phyloP scores from a whole-genome alignment of 1,140 invertebrate genomes.

The Nephotettix cincticeps region DNA sequence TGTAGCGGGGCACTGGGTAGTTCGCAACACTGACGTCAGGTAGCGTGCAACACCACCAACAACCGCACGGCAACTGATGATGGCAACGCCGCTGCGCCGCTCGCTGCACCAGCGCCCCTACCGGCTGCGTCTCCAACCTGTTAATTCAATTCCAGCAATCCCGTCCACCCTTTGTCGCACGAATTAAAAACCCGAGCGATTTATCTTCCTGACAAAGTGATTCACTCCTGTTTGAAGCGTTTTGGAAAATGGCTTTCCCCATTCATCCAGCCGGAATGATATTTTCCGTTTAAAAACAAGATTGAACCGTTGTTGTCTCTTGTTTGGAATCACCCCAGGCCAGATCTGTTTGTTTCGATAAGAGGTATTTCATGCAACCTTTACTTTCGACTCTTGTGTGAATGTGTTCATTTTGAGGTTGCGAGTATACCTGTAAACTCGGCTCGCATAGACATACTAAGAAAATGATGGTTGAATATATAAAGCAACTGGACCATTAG shows the following conservation, averaged over 20 bases:
- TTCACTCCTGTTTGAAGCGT: slow-evolving; percentile 19
- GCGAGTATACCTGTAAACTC: too few species aligned
- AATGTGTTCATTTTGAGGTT: too few species aligned
- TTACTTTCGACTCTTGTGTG: too few species aligned
- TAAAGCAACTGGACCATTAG: too few species aligned
- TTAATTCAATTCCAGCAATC: slow-evolving; percentile 22
- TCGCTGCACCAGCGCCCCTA: not conserved
- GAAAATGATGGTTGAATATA: too few species aligned
- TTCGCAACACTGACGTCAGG: too few species aligned
- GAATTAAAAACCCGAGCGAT: slow-evolving; percentile 15
- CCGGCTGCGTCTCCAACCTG: not conserved
- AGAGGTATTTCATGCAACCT: not conserved
- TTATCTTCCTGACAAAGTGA: slow-evolving; percentile 20
- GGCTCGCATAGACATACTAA: too few species aligned
- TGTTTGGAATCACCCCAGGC: not conserved
- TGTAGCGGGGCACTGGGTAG: not conserved
- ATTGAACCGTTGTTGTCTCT: not conserved
- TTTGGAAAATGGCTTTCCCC: slow-evolving; percentile 6
- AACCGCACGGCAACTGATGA: slow-evolving; percentile 1
- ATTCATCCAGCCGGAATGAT: not conserved
- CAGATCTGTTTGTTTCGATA: not conserved
- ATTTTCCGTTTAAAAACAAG: slow-evolving; percentile 1
- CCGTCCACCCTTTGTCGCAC: slow-evolving; percentile 12
- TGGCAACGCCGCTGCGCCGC: not conserved
- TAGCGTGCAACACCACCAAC: not conserved